Conservation (phyloP, 2,113 vertebrate species). For the Oplegnathus fasciatus region DNA sequence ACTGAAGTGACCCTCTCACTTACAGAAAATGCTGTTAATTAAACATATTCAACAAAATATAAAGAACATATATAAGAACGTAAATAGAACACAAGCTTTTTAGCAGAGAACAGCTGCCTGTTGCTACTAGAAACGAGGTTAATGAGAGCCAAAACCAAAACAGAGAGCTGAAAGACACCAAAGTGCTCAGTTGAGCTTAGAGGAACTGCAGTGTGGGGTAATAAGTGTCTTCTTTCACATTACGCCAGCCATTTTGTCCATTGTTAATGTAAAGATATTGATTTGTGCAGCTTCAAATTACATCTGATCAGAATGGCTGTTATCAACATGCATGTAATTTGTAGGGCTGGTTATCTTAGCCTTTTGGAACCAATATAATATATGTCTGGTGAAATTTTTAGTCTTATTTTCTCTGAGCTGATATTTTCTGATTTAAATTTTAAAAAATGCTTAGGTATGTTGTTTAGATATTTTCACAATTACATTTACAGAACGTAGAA, state of each 20-base stretch:
- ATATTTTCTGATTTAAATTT: not conserved
- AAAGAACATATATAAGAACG: not conserved
- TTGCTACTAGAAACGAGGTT: not conserved
- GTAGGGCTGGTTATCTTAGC: not conserved
- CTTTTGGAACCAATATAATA: too few species aligned
- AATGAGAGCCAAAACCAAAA: not conserved
- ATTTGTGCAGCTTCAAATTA: not conserved
- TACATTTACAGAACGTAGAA: not conserved
- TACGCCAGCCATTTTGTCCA: too few species aligned
- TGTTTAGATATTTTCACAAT: not conserved
- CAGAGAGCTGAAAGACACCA: not conserved
- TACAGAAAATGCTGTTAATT: not conserved
- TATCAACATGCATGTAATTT: not conserved
- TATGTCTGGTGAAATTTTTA: not conserved
- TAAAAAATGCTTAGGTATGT: not conserved
- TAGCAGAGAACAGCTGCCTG: not conserved
- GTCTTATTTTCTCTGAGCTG: not conserved
- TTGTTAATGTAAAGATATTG: too few species aligned
- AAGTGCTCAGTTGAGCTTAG: not conserved
- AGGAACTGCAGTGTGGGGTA: not conserved
- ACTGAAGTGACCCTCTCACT: not conserved
- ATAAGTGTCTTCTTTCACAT: not conserved
- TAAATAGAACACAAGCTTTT: not conserved
- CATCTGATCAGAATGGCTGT: not conserved
- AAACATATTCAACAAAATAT: not conserved